Base-by-base conservation (phyloP, 1,140 invertebrate species). In the Drosophila murphyi region DNA sequence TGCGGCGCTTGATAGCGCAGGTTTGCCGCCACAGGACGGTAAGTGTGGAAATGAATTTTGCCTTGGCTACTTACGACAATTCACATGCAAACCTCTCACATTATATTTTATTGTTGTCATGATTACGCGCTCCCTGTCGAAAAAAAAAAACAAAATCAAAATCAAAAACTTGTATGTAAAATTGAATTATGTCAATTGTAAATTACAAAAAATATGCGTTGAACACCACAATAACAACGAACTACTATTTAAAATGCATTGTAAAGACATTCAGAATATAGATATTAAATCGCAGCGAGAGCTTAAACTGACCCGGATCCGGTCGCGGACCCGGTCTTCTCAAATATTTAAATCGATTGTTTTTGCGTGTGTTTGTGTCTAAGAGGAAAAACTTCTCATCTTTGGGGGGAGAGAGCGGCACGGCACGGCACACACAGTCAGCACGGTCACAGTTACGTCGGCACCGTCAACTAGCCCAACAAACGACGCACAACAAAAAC, bases 21-120 rank as follows among this genome's bases (percentile, higher is more conserved):
- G 83, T 87, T 83, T 87, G 83, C 80, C 83, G 35, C 72, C 65
- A 52, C 80, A 80, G 67, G 83, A 87, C 45, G 83, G 83, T 87
- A 89, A 87, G 83, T 87, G 83, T 80, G 77, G 67, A 83, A 83
- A 87, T 88, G 85, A 83, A 87, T 52, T 80, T 65, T 59, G 37
- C 12, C 64, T 75, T 80, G 55, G 47, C 70, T 67, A 75, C 56
- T 71, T 74, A 80, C 73, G 60, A 87, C 79, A 80, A 87, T 87
- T 87, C 85, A 87, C 83, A 88, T 87, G 70, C 80, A 89, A 89
- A 89, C 85, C 86, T 89, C 78, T 87, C 83, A 87, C 77, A 83
- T 87, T 87, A 88, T 87, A 86, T 87, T 87, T 83, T 87, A 87
- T 76, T 87, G 85, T 87, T 87, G 76, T 88, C 83, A 87, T 83